Evolutionary conservation across 2,113 vertebrate genomes (phyloP).

Genomic region (Hemibagrus wyckioides): DNA sequence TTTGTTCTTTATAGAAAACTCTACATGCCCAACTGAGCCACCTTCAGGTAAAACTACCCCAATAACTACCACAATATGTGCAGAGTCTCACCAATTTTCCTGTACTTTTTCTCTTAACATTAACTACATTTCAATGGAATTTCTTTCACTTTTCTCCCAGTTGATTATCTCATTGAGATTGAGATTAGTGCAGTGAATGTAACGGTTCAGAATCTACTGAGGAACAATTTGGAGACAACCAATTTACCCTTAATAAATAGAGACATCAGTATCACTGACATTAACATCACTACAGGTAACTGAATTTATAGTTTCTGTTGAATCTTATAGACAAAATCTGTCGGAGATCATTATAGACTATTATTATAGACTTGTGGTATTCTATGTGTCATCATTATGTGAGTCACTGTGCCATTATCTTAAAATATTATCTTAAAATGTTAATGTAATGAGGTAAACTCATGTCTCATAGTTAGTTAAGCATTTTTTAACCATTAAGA

Average conservation of each 20-base stretch:
- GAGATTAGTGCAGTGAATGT: neutral
- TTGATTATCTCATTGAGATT: neutral
- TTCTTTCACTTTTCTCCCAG: neutral
- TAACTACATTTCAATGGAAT: neutral
- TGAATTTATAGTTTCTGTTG: neutral
- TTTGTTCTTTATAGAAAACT: neutral
- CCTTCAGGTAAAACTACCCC: neutral
- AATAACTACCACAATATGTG: neutral
- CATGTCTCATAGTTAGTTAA: too few relatives aligned
- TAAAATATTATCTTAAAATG: neutral
- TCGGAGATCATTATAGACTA: neutral
- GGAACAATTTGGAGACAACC: neutral
- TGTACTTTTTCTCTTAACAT: neutral
- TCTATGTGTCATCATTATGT: too few relatives aligned
- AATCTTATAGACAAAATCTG: neutral
- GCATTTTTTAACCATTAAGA: too few relatives aligned
- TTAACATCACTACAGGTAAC: slow-evolving; percentile 18
- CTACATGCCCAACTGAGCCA: neutral
- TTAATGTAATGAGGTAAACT: neutral
- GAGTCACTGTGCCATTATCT: neutral
- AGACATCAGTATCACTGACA: neutral
- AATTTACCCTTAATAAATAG: neutral
- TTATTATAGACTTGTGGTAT: too few relatives aligned
- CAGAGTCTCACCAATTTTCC: neutral
- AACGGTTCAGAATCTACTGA: neutral